These are phyloP conservation scores for Brevimyrus niger DNA, from an alignment of 2,113 vertebrate genomes.

Conservation along the genomic window DNA sequence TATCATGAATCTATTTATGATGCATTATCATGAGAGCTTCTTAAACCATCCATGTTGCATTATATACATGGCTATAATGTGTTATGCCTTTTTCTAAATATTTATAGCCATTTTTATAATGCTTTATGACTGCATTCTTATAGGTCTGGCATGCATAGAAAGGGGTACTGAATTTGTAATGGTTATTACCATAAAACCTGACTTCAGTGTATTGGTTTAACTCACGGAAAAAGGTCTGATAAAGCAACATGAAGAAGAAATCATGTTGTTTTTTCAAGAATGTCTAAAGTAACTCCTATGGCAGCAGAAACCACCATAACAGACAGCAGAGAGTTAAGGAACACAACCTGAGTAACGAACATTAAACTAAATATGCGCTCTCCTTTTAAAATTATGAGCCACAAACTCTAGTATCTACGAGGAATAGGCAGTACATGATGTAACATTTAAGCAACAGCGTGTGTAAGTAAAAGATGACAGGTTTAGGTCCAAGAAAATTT, in stretches of 20 bases:
- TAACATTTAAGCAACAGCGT: background rate
- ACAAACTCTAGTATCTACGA: background rate
- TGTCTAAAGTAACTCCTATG: background rate
- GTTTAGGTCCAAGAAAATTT: background rate
- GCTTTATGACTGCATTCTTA: background rate
- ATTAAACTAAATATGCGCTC: background rate
- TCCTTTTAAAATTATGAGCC: background rate
- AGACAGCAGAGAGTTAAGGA: background rate
- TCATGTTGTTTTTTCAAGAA: background rate
- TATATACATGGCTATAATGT: background rate
- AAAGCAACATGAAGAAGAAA: conserved; percentile 8
- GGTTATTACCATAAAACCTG: background rate
- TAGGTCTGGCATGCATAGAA: background rate
- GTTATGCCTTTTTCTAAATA: too few relatives aligned
- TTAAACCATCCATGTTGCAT: background rate
- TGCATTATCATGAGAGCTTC: background rate
- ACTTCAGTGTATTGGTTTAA: background rate
- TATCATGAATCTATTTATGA: background rate
- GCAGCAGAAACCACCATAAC: background rate
- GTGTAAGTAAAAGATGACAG: background rate
- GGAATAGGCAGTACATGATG: background rate
- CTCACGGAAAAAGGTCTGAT: conserved; percentile 5
- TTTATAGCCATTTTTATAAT: background rate
- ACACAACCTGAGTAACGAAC: background rate
- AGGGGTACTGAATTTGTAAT: background rate